phyloP scores from a whole-genome alignment of 2,113 vertebrate species.

The Setophaga petechia region DNA sequence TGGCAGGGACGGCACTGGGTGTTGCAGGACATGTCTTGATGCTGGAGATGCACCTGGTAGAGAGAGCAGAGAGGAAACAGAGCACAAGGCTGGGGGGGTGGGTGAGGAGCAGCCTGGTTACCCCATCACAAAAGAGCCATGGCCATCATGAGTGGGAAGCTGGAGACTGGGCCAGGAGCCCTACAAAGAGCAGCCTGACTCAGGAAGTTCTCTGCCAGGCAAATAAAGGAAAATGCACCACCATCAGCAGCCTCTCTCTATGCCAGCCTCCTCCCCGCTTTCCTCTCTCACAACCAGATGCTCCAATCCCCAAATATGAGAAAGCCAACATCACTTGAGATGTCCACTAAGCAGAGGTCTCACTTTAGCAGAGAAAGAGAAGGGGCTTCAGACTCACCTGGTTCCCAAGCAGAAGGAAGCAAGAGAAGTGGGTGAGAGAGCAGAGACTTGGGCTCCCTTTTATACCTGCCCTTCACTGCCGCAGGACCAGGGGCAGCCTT shows the following conservation, averaged over 20 bases:
- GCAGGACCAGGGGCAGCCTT: background rate
- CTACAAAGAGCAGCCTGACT: background rate
- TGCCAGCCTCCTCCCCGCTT: background rate
- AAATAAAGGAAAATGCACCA: background rate
- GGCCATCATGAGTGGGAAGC: background rate
- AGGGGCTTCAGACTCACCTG: background rate
- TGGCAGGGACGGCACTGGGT: background rate
- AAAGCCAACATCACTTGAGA: background rate
- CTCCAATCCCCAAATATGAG: background rate
- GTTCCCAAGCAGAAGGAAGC: background rate
- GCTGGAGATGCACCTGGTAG: background rate
- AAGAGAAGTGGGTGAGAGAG: background rate
- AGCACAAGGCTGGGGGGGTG: too few relatives aligned
- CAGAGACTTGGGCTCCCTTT: background rate
- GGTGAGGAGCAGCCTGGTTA: background rate
- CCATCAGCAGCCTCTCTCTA: background rate
- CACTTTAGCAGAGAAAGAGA: background rate
- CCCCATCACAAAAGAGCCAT: background rate
- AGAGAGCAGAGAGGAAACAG: background rate
- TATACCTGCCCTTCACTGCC: background rate
- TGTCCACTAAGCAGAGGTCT: background rate
- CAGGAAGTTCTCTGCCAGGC: background rate
- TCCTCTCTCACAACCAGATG: background rate
- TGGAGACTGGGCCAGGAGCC: background rate
- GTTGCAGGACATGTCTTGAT: background rate